Percentiles rank a stretch among this genome's conserved stretches.
These are phyloP conservation scores for Sycophila texana DNA, from an alignment of 2,888 invertebrate species.

Conservation along the genomic window DNA sequence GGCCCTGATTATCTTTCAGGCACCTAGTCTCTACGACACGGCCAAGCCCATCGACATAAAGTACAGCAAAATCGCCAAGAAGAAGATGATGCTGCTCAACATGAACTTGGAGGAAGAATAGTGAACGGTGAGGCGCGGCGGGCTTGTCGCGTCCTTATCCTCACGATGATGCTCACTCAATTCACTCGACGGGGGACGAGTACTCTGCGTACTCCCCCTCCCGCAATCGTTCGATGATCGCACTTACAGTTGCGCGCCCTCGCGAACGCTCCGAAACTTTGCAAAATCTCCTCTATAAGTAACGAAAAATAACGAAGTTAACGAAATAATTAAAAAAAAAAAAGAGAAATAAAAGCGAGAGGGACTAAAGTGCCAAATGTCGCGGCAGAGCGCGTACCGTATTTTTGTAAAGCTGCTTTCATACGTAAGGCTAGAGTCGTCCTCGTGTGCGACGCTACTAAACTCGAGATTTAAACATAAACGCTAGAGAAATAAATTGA, in stretches of 20 bases:
- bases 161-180: not conserved
- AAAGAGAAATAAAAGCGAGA: slow-evolving; percentile 39
- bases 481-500: slow-evolving; percentile 15
- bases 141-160: not conserved
- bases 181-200: not conserved
- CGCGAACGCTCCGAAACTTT: not conserved
- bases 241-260: not conserved
- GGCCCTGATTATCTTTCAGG: slow-evolving; percentile 90
- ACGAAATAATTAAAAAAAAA: not conserved
- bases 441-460: slow-evolving; percentile 32
- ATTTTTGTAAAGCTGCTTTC: slow-evolving; percentile 76
- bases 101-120: slow-evolving; percentile 86
- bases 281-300: too few relatives aligned
- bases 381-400: slow-evolving; percentile 72
- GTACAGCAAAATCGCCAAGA: slow-evolving; percentile 94
- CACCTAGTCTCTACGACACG: slow-evolving; percentile 94
- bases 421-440: slow-evolving; percentile 71
- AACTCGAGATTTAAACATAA: slow-evolving; percentile 33
- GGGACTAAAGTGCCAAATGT: slow-evolving; percentile 70
- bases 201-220: not conserved
- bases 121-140: slow-evolving; percentile 58
- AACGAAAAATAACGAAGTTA: not conserved
- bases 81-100: slow-evolving; percentile 90
- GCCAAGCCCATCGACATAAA: slow-evolving; percentile 92
- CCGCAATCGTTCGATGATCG: slow-evolving; percentile 12